These are phyloP conservation scores for Lutjanus erythropterus DNA, from an alignment of 2,113 vertebrate genomes.

Conservation along the genomic window DNA sequence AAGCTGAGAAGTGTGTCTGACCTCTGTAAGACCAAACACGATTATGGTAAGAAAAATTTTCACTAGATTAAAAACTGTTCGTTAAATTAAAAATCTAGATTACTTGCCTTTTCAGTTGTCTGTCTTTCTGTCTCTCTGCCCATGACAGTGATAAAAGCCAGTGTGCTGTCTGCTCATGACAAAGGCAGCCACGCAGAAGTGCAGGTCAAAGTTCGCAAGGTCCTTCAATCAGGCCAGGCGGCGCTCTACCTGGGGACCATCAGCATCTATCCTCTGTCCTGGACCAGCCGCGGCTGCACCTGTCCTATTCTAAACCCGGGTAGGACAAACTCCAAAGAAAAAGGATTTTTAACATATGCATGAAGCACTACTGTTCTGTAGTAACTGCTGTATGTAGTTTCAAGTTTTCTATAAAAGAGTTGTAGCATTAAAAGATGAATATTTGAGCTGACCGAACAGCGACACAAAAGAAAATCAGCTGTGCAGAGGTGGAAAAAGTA, in stretches of 20 bases:
- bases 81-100: background rate
- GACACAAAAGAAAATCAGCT: no score
- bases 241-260: conserved; percentile 83
- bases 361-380: no score
- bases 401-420: background rate
- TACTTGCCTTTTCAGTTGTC: background rate
- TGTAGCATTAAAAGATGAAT: background rate
- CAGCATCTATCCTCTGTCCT: conserved; percentile 90
- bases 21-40: conserved; percentile 90
- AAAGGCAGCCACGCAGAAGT: conserved; percentile 93
- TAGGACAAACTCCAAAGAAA: conserved; percentile 36
- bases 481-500: background rate
- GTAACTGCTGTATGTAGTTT: no score
- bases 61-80: background rate
- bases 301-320: conserved; percentile 94
- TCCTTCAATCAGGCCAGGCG: conserved; percentile 86
- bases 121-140: background rate
- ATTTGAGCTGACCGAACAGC: background rate
- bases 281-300: conserved; percentile 92
- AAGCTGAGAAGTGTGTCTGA: conserved; percentile 85
- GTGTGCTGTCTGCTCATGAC: conserved; percentile 92
- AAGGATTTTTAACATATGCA: background rate
- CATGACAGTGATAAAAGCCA: conserved; percentile 89
- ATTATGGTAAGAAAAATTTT: conserved; percentile 86
- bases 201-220: conserved; percentile 89